These are phyloP conservation scores for Noctilio leporinus DNA, from an alignment of 2,113 vertebrate genomes.

Conservation along the genomic window DNA sequence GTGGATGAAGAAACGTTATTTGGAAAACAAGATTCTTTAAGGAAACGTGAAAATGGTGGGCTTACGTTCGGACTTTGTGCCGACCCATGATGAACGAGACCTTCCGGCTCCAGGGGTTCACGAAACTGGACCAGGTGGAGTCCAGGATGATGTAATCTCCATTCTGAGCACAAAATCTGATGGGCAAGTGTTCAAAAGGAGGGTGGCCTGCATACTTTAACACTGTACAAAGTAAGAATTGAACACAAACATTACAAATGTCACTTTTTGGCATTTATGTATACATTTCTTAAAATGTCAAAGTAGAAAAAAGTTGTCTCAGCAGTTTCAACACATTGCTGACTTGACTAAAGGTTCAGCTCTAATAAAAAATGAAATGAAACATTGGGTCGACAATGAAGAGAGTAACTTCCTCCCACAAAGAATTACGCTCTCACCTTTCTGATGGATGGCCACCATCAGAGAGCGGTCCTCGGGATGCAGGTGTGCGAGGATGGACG, in stretches of 20 bases:
- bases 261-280: background rate
- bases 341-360: background rate
- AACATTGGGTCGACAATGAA: background rate
- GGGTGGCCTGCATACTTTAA: slow-evolving; percentile 87
- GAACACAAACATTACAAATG: background rate
- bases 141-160: slow-evolving; percentile 90
- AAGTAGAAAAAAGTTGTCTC: background rate
- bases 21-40: background rate
- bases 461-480: slow-evolving; percentile 88
- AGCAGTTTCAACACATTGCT: background rate
- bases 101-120: slow-evolving; percentile 93
- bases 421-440: slow-evolving; percentile 76
- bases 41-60: background rate
- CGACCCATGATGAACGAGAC: slow-evolving; percentile 90
- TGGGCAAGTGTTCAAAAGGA: slow-evolving; percentile 89
- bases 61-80: slow-evolving; percentile 92
- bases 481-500: slow-evolving; percentile 84
- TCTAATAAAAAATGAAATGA: background rate
- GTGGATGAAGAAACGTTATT: background rate
- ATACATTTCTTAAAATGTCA: background rate
- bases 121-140: slow-evolving; percentile 93
- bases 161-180: slow-evolving; percentile 89
- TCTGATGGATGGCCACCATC: slow-evolving; percentile 87
- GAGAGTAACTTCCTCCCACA: background rate
- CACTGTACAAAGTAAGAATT: slow-evolving; percentile 74